Base-by-base conservation (phyloP, 92 coral and sea anemone species). In the Pocillopora meandrina region DNA sequence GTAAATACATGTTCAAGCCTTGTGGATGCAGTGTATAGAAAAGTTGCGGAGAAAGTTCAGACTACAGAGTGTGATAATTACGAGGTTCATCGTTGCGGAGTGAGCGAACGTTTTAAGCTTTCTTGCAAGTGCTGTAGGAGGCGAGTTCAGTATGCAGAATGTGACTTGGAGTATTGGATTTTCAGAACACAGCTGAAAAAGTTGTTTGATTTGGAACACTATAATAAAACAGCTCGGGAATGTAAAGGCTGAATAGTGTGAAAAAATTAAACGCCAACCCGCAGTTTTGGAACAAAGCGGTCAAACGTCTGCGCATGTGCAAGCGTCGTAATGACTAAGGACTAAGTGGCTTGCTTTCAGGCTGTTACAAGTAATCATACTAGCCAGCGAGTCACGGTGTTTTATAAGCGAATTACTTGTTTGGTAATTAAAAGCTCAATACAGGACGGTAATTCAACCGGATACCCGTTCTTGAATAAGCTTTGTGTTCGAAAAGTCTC, bases 61-160 rank as follows among this genome's bases (percentile, higher is more conserved):
- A 65, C 70, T n/a, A 81, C 74, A 3, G 91, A 88, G 42, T 91
- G 94, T 62, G 94, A 91, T 75, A 91, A 91, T 69, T 78, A 64
- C 42, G 89, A 86, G 12, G 90, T 84, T 4, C 94, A 91, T 49
- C 81, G 87, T 1, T 80, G 76, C 2, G 89, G 91, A 0, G 83
- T 80, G 36, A 72, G 76, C 52, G 97, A 93, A 71, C 84, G 90
- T 34, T 91, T 86, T 61, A 91, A 93, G 68, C 84, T 91, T 61
- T 89, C 92, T 6, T 93, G 97, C 34, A 93, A 91, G 61, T 93
- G 97, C 80, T 93, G 97, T 55, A 72, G 93, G 77, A 75, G 95
- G 33, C 79, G 97, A 64, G 94, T 93, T 65, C 94, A 91, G 42
- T 20, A 73, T 5, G 90, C 94, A 2, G 86, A 89, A 42, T 91